Conservation (phyloP, 2,888 invertebrate species). For the Nephrotoma appendiculata region DNA sequence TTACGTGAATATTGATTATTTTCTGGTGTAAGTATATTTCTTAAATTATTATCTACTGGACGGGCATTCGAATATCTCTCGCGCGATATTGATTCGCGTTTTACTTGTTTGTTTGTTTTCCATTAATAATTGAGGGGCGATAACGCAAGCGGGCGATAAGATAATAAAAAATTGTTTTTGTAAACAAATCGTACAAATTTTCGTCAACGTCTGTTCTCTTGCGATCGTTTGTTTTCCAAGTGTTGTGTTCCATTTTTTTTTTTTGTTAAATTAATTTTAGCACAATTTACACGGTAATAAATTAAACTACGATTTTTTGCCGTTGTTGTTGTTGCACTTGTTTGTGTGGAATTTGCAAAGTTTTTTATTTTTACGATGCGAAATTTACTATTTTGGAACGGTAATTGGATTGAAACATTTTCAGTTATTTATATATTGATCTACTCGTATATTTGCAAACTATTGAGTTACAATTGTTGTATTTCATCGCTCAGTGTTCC, state of each 20-base stretch:
- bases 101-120: neutral
- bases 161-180: neutral
- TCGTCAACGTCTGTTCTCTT: neutral
- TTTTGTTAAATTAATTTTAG: neutral
- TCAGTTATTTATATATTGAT: neutral
- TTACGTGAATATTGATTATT: slow-evolving; percentile 87
- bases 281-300: neutral
- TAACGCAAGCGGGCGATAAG: neutral
- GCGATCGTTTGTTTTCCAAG: neutral
- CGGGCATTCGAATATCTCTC: neutral
- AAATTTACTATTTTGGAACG: neutral
- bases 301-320: neutral
- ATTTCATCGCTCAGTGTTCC: too few relatives aligned
- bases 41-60: neutral
- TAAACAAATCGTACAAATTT: neutral
- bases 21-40: slow-evolving; percentile 52
- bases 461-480: neutral
- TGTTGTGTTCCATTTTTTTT: neutral
- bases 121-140: neutral
- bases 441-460: neutral
- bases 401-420: neutral
- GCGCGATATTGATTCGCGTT: neutral
- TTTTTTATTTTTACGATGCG: neutral
- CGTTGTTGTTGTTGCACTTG: neutral
- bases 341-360: neutral